phyloP scores from a whole-genome alignment of 2,797 vertebrate species.

The Sebastes ruberrimus region DNA sequence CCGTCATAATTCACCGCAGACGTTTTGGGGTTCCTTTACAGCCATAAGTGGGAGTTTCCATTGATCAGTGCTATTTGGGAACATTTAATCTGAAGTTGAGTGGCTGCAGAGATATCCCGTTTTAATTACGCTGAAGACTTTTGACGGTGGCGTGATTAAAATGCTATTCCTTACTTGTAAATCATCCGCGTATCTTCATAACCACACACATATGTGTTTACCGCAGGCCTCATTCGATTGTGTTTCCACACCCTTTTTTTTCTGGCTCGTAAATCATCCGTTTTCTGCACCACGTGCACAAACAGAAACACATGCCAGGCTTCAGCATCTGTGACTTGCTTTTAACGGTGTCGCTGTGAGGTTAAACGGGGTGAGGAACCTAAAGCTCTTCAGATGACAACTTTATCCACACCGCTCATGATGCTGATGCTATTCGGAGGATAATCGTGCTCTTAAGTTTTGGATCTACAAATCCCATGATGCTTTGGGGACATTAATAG shows the following conservation, averaged over 20 bases:
- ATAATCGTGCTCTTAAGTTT: no score
- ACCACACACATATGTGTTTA: conserved; percentile 12
- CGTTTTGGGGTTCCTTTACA: neutral
- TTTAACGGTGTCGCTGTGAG: neutral
- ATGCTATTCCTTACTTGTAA: neutral
- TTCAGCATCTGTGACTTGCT: neutral
- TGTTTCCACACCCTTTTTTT: conserved; percentile 17
- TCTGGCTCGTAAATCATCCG: conserved; percentile 8
- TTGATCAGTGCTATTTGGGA: neutral
- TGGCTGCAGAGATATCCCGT: neutral
- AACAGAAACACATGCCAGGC: neutral
- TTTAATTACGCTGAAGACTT: neutral
- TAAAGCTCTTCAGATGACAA: neutral
- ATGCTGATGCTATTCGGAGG: neutral
- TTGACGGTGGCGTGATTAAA: neutral
- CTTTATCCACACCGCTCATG: neutral
- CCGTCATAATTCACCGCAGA: neutral
- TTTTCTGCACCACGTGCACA: conserved; percentile 17
- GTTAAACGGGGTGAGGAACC: conserved; percentile 1
- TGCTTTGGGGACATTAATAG: neutral
- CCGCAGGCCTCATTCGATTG: neutral
- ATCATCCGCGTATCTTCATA: neutral
- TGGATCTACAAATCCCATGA: no score
- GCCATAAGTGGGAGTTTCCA: neutral
- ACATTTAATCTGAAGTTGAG: neutral